Evolutionary conservation across 2,888 invertebrate genomes (phyloP).

Genomic region (Drosophila dives): DNA sequence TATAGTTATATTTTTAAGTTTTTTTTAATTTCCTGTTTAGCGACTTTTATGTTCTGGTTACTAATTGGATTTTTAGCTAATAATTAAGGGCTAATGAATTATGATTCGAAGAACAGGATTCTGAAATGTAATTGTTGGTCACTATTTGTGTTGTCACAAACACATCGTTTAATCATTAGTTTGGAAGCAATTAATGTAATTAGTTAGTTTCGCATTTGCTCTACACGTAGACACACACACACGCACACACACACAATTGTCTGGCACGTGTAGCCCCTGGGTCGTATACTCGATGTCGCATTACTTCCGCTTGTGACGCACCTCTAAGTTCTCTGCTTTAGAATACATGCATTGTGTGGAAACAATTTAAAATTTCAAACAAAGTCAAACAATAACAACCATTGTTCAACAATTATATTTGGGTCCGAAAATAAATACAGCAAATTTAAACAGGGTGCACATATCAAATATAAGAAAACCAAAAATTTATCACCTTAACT

Average conservation of each 20-base stretch:
- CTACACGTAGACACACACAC: slow-evolving; percentile 1
- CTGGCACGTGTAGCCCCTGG: slow-evolving; percentile 56
- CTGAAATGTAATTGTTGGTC: slow-evolving; percentile 7
- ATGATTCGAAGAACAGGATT: slow-evolving; percentile 15
- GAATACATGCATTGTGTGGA: slow-evolving; percentile 8
- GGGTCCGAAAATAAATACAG: neutral
- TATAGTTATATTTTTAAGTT: slow-evolving; percentile 1
- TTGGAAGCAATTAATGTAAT: slow-evolving; percentile 57
- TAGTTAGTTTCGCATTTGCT: slow-evolving; percentile 52
- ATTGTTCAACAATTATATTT: neutral
- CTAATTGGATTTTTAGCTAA: slow-evolving; percentile 23
- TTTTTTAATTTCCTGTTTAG: neutral
- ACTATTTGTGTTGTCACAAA: slow-evolving; percentile 20
- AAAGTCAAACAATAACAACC: slow-evolving; percentile 5
- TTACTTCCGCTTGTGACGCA: slow-evolving; percentile 52
- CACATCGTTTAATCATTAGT: slow-evolving; percentile 66
- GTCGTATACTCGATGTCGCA: slow-evolving; percentile 54
- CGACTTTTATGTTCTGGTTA: slow-evolving; percentile 20
- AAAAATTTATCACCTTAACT: neutral
- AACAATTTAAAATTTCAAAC: slow-evolving; percentile 14
- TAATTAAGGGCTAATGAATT: slow-evolving; percentile 32
- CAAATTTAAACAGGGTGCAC: neutral
- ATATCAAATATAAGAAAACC: neutral
- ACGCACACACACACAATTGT: slow-evolving; percentile 4
- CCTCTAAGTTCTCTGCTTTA: slow-evolving; percentile 29